Percentiles rank a stretch among this genome's conserved stretches.
phyloP scores from a whole-genome alignment of 2,888 invertebrate species.

The Maniola hyperantus region DNA sequence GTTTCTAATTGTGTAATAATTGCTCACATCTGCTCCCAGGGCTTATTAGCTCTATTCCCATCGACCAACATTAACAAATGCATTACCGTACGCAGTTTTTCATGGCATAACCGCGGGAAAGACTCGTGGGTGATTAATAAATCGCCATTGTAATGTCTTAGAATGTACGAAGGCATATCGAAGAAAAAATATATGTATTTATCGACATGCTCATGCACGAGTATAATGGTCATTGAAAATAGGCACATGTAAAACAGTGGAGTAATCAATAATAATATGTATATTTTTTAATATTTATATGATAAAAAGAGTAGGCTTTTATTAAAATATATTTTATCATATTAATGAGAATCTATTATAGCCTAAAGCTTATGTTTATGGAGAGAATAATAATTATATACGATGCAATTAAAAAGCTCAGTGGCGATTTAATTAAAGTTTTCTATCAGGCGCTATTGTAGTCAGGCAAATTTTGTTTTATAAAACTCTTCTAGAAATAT shows the following conservation, averaged over 20 bases:
- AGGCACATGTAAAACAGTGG: not conserved
- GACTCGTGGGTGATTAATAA: constrained; percentile 24
- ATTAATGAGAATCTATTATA: not conserved
- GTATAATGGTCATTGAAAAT: not conserved
- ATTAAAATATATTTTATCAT: not conserved
- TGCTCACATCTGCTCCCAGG: constrained; percentile 27
- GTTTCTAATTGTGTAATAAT: constrained; percentile 41
- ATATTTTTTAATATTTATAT: not conserved
- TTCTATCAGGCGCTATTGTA: not conserved
- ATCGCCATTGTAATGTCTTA: constrained; percentile 16
- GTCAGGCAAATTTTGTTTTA: not conserved
- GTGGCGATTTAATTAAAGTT: not conserved
- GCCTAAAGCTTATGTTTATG: not conserved
- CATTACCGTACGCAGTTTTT: constrained; percentile 47
- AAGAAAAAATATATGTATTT: constrained; percentile 9
- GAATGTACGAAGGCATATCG: not conserved
- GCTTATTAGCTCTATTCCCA: constrained; percentile 56
- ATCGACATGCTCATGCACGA: not conserved
- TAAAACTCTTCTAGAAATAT: not conserved
- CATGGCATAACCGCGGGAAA: constrained; percentile 53
- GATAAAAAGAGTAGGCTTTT: not conserved
- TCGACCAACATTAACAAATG: constrained; percentile 53
- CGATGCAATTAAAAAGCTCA: too few species aligned
- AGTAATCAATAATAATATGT: not conserved
- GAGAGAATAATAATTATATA: not conserved